A percentile compares a stretch with the other conserved stretches of the same genome.
These are phyloP conservation scores for Tinamus guttatus DNA, from an alignment of 2,113 vertebrate genomes.

Conservation along the genomic window DNA sequence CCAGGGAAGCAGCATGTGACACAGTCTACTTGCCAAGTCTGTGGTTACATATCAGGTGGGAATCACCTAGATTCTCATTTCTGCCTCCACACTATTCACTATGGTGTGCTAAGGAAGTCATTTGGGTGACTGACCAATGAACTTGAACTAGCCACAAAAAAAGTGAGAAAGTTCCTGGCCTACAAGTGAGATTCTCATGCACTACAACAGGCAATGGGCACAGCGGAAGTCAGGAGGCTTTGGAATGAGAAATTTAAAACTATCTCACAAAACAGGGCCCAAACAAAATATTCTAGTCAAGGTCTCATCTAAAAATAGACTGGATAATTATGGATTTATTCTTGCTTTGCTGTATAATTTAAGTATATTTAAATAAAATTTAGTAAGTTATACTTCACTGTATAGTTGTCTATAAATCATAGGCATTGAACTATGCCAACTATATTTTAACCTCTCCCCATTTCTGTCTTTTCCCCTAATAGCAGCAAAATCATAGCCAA, in stretches of 20 bases:
- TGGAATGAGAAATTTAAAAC: background rate
- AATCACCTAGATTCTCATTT: background rate
- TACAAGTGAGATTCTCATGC: background rate
- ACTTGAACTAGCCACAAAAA: background rate
- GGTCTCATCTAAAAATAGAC: background rate
- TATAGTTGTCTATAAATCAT: background rate
- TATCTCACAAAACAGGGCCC: background rate
- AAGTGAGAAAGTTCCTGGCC: background rate
- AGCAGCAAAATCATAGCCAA: background rate
- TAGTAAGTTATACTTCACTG: background rate
- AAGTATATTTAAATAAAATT: too few relatives aligned
- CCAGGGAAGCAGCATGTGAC: background rate
- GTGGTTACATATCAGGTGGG: background rate
- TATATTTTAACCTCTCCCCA: background rate
- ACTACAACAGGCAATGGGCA: background rate
- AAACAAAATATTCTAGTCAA: background rate
- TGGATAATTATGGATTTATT: background rate
- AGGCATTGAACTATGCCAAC: background rate
- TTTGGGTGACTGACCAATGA: background rate
- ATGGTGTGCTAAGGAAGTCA: background rate
- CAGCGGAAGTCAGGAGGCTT: background rate
- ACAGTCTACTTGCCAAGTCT: background rate
- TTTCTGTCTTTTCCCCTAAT: background rate
- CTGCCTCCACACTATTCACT: background rate
- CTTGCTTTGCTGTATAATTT: background rate